A percentile compares a stretch with the other conserved stretches of the same genome.
phyloP scores from a whole-genome alignment of 1,140 invertebrate genomes.

The Bilobella aurantiaca region DNA sequence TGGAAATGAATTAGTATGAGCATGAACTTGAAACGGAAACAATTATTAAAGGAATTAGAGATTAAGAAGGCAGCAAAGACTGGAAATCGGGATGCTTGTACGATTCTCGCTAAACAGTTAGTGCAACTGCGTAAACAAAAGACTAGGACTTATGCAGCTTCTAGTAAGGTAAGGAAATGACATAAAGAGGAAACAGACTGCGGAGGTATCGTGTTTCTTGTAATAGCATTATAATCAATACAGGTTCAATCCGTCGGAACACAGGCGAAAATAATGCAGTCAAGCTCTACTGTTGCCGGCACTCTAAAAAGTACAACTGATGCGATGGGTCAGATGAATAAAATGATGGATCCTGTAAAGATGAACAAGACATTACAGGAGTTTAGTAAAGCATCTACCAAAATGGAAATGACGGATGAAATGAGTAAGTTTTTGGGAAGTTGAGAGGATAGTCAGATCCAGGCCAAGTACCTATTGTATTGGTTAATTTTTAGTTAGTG shows the following conservation, averaged over 20 bases:
- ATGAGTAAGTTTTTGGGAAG: constrained; percentile 62
- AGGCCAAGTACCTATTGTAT: not conserved
- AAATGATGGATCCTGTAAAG: constrained; percentile 72
- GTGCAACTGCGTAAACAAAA: constrained; percentile 79
- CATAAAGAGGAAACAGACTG: not conserved
- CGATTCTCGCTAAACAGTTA: constrained; percentile 76
- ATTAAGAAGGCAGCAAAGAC: constrained; percentile 78
- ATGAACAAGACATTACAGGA: constrained; percentile 67
- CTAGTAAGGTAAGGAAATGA: constrained; percentile 51
- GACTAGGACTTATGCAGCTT: constrained; percentile 63
- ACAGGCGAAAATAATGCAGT: constrained; percentile 78
- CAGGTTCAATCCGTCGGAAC: constrained; percentile 65
- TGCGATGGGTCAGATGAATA: constrained; percentile 80
- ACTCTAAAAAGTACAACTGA: constrained; percentile 77
- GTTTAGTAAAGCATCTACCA: constrained; percentile 68
- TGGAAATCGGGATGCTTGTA: constrained; percentile 72
- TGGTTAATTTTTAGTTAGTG: constrained; percentile 59
- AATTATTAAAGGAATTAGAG: constrained; percentile 57
- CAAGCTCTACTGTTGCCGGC: constrained; percentile 70
- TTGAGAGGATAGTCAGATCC: not conserved
- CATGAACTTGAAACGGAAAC: constrained; percentile 9
- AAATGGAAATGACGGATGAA: constrained; percentile 91
- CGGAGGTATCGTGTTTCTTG: not conserved
- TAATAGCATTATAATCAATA: constrained; percentile 23
- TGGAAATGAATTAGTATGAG: constrained; percentile 16